Percentiles rank a stretch among this genome's conserved stretches.
Conservation (phyloP, 2,797 vertebrate species). For the Ctenopoma multispine region DNA sequence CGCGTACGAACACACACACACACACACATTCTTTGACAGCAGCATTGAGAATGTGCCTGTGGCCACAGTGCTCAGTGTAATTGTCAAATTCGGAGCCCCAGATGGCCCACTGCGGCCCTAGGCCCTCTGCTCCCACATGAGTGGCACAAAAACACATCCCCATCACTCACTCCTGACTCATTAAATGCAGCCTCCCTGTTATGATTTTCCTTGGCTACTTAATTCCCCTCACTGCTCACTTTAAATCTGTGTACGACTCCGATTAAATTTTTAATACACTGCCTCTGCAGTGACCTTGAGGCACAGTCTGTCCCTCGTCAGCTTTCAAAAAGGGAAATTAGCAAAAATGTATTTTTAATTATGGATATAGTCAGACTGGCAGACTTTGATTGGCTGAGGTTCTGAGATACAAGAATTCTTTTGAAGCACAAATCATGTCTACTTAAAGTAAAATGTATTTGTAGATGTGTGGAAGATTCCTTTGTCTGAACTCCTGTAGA, state of each 20-base stretch:
- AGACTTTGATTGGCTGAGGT: conserved; percentile 43
- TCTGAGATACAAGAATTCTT: conserved; percentile 2
- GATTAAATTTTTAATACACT: conserved; percentile 74
- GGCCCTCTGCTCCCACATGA: conserved; percentile 60
- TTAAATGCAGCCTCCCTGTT: conserved; percentile 60
- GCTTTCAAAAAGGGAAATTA: conserved; percentile 71
- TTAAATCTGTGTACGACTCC: conserved; percentile 69
- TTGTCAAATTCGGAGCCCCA: conserved; percentile 58
- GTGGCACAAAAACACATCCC: conserved; percentile 63
- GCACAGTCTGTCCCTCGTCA: conserved; percentile 56
- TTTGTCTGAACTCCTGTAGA: conserved; percentile 1
- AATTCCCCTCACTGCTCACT: conserved; percentile 63
- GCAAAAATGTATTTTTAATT: conserved; percentile 66
- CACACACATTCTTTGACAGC: conserved; percentile 49
- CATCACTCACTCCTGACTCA: conserved; percentile 71
- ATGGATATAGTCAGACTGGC: conserved; percentile 36
- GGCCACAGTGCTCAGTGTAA: conserved; percentile 51
- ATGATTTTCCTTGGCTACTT: conserved; percentile 61
- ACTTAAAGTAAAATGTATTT: background rate
- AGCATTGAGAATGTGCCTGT: conserved; percentile 43
- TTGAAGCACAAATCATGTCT: conserved; percentile 5
- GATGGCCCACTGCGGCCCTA: conserved; percentile 56
- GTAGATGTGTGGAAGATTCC: background rate
- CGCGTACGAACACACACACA: conserved; percentile 1
- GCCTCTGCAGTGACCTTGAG: conserved; percentile 71